Conservation (phyloP, 2,113 vertebrate species). For the Plectropomus leopardus region DNA sequence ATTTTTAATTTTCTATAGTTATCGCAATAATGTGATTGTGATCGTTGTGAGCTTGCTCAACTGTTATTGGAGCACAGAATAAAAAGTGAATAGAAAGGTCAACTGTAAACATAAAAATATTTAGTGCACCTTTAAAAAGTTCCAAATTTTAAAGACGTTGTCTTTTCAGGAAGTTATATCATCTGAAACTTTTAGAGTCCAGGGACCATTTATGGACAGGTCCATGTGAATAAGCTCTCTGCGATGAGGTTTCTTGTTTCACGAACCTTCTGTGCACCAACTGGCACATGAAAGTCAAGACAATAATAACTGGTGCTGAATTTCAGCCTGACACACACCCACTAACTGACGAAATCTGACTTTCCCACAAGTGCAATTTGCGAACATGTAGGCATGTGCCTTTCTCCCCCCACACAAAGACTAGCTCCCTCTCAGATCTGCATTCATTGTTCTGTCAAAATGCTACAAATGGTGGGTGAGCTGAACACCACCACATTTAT, state of each 20-base stretch:
- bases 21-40: too few species aligned
- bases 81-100: too few species aligned
- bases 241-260: constrained; percentile 3
- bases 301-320: constrained; percentile 29
- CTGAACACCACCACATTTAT: constrained; percentile 37
- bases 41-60: too few species aligned
- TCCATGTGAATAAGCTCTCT: not conserved
- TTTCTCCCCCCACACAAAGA: not conserved
- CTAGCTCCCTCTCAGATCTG: not conserved
- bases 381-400: constrained; percentile 12
- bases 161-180: too few species aligned
- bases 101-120: too few species aligned
- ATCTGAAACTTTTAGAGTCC: not conserved
- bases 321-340: constrained; percentile 29
- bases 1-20: too few species aligned
- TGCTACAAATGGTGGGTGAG: constrained; percentile 28
- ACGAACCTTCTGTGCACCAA: constrained; percentile 13
- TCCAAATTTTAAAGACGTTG: too few species aligned
- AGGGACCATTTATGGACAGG: not conserved
- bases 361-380: constrained; percentile 35
- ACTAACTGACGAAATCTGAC: constrained; percentile 36
- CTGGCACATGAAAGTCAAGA: constrained; percentile 30
- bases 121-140: too few species aligned
- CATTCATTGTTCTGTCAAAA: constrained; percentile 30
- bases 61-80: too few species aligned